Conservation (phyloP, 2,888 invertebrate species). For the Sphaerophoria taeniata region DNA sequence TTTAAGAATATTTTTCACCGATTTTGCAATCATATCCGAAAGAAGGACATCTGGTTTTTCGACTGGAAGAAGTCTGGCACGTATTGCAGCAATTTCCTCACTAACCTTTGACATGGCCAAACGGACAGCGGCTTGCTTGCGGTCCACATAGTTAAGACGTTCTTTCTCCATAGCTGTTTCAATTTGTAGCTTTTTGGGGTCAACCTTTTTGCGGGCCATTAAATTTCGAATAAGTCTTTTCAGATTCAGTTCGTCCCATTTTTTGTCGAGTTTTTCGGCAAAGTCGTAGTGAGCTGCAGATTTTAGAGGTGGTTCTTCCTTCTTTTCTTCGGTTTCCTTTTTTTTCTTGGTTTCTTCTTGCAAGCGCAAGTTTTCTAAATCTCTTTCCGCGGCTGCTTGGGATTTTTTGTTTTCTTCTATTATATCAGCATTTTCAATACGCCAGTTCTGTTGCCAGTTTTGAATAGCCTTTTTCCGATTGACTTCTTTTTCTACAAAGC, state of each 20-base stretch:
- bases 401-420: constrained; percentile 80
- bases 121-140: constrained; percentile 79
- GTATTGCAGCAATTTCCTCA: constrained; percentile 79
- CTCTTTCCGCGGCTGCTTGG: constrained; percentile 84
- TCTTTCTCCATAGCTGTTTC: constrained; percentile 87
- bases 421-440: constrained; percentile 81
- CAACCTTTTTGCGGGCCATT: constrained; percentile 81
- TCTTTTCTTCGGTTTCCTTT: constrained; percentile 66
- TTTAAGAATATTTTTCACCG: constrained; percentile 76
- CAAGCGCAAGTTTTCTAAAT: constrained; percentile 82
- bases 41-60: constrained; percentile 82
- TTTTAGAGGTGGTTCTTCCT: constrained; percentile 76
- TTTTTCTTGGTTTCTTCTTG: constrained; percentile 79
- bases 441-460: constrained; percentile 86
- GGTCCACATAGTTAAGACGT: constrained; percentile 84
- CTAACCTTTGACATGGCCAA: constrained; percentile 77
- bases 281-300: constrained; percentile 75
- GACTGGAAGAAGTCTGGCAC: constrained; percentile 82
- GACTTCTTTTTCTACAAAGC: constrained; percentile 84
- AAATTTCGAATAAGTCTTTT: constrained; percentile 84
- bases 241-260: constrained; percentile 87
- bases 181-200: constrained; percentile 83
- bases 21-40: constrained; percentile 78
- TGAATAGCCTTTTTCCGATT: constrained; percentile 79
- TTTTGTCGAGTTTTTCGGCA: constrained; percentile 82